Percentiles rank a stretch among this genome's conserved stretches.
phyloP scores from a whole-genome alignment of 2,113 vertebrate species.

The Trochalopteron elliotii region DNA sequence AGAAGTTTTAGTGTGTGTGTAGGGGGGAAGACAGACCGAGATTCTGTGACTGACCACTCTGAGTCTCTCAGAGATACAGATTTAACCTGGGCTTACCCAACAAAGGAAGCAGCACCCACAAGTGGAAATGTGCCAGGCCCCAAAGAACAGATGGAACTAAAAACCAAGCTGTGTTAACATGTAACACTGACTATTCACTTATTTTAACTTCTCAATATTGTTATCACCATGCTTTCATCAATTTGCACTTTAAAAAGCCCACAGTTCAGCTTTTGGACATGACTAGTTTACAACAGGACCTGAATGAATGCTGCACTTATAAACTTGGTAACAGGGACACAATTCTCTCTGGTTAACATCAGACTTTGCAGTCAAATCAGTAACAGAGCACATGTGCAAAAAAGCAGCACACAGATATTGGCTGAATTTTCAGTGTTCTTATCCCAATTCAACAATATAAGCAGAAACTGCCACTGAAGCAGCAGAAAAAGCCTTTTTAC shows the following conservation, averaged over 20 bases:
- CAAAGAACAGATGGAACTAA: neutral
- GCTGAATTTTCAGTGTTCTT: neutral
- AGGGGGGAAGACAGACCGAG: neutral
- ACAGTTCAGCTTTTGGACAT: neutral
- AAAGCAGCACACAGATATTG: neutral
- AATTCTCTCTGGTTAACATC: neutral
- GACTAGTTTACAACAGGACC: neutral
- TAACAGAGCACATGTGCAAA: neutral
- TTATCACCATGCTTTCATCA: neutral
- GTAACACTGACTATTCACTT: neutral
- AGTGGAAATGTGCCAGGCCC: neutral
- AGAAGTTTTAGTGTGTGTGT: neutral
- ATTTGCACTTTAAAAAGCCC: neutral
- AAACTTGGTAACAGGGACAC: neutral
- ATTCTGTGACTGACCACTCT: neutral
- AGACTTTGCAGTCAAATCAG: neutral
- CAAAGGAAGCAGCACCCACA: neutral
- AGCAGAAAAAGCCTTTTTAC: neutral
- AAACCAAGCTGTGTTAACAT: too few relatives aligned
- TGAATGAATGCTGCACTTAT: neutral
- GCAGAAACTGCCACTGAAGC: neutral
- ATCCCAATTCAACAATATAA: neutral
- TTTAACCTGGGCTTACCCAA: neutral
- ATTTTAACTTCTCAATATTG: neutral
- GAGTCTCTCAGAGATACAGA: neutral